These are phyloP conservation scores for Okapia johnstoni DNA, from an alignment of 2,113 vertebrate genomes.

Conservation along the genomic window DNA sequence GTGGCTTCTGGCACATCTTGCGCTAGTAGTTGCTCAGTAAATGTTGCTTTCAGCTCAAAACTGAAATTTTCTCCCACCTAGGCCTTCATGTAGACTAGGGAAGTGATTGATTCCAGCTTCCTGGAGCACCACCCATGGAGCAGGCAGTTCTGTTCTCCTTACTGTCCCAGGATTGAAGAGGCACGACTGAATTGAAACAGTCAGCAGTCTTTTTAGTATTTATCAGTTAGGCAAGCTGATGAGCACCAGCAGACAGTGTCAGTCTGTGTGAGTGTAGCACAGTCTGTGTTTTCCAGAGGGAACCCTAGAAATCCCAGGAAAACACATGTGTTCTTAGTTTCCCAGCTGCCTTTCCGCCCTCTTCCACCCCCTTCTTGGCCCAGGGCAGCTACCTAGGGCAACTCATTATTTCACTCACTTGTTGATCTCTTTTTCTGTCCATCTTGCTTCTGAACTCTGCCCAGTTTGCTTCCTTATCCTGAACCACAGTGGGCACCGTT, in stretches of 20 bases:
- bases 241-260: too few relatives aligned
- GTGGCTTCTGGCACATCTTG: not conserved
- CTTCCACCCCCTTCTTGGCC: too few relatives aligned
- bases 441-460: not conserved
- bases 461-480: not conserved
- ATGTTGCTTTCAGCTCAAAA: not conserved
- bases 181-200: not conserved
- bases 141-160: not conserved
- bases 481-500: not conserved
- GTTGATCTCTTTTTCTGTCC: not conserved
- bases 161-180: not conserved
- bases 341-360: not conserved
- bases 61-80: not conserved
- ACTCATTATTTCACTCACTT: not conserved
- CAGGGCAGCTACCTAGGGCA: not conserved
- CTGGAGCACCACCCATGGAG: not conserved
- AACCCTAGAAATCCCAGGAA: not conserved
- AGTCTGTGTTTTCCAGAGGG: not conserved
- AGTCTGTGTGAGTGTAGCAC: accelerated
- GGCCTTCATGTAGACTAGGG: not conserved
- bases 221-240: not conserved
- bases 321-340: too few relatives aligned
- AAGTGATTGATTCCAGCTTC: not conserved
- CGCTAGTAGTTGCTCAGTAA: not conserved
- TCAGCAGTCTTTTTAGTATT: not conserved